A percentile compares a stretch with the other conserved stretches of the same genome.
These are phyloP conservation scores for Pachypeltis micranthus DNA, from an alignment of 1,140 invertebrate species.

Conservation along the genomic window DNA sequence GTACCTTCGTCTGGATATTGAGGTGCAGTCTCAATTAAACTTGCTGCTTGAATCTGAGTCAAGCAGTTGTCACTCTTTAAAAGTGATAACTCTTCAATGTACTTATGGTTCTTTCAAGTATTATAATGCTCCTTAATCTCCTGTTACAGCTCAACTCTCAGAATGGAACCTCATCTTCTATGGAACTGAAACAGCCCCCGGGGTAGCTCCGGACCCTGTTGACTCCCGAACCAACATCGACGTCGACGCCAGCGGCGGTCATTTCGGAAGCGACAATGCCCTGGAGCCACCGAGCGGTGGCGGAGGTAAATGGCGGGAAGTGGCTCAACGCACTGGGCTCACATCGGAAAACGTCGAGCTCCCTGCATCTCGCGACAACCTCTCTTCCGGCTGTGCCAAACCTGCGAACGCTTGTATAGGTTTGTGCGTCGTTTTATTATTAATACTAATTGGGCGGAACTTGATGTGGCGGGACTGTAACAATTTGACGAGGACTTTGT, in stretches of 20 bases:
- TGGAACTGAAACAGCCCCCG: constrained; percentile 42
- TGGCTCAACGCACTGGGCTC: constrained; percentile 17
- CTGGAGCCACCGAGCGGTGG: not conserved
- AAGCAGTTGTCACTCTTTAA: too few relatives aligned
- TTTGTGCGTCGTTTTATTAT: constrained; percentile 25
- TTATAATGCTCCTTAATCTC: too few relatives aligned
- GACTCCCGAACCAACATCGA: not conserved
- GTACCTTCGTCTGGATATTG: too few relatives aligned
- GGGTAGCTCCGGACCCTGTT: constrained; percentile 17
- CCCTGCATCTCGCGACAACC: not conserved
- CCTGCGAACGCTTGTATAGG: constrained; percentile 25
- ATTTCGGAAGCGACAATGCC: not conserved
- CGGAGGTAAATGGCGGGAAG: constrained; percentile 10
- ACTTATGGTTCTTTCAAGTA: too few relatives aligned
- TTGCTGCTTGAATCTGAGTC: too few relatives aligned
- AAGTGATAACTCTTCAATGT: too few relatives aligned
- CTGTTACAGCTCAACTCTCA: constrained; percentile 36
- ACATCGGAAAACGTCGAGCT: constrained; percentile 16
- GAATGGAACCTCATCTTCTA: constrained; percentile 46
- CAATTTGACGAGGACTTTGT: constrained; percentile 10
- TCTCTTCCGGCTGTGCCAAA: constrained; percentile 22
- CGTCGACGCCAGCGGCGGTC: constrained; percentile 26
- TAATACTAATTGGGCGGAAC: constrained; percentile 20
- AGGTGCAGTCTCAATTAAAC: too few relatives aligned
- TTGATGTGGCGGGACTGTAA: not conserved